Conservation (phyloP, 2,797 vertebrate genomes). For the Pantherophis vulpinus region DNA sequence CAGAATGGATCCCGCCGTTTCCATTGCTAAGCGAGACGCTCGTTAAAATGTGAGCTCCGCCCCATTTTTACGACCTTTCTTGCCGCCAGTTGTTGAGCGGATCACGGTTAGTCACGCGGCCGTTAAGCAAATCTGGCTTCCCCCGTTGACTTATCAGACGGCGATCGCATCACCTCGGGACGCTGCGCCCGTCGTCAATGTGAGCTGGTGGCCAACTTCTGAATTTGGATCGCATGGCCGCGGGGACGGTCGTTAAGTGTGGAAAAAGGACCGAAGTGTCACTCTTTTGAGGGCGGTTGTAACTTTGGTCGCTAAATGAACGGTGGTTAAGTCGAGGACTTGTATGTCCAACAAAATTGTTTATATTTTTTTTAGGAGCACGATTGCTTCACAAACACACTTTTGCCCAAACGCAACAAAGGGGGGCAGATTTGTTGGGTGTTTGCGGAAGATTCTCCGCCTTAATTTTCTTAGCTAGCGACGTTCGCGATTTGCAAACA, state of each 20-base stretch:
- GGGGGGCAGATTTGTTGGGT: not conserved
- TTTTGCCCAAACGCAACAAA: too few relatives aligned
- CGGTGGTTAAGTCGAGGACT: not conserved
- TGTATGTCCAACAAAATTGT: not conserved
- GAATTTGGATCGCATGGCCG: too few relatives aligned
- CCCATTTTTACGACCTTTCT: not conserved
- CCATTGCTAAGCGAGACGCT: not conserved
- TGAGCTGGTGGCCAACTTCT: too few relatives aligned
- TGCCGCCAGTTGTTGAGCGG: too few relatives aligned
- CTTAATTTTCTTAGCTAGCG: not conserved
- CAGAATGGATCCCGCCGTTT: not conserved
- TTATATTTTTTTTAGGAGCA: not conserved
- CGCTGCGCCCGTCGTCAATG: too few relatives aligned
- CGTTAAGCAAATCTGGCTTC: too few relatives aligned
- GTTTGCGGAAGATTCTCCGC: not conserved
- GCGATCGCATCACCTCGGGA: too few relatives aligned
- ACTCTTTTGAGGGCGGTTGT: not conserved
- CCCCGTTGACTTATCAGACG: too few relatives aligned
- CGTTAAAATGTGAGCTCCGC: fast-evolving
- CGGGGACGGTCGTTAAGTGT: too few relatives aligned
- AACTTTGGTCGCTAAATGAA: not conserved
- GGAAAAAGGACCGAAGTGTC: too few relatives aligned
- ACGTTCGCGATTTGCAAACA: not conserved
- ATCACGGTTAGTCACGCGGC: too few relatives aligned
- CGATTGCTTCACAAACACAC: not conserved